These are phyloP conservation scores for Tetragonula carbonaria DNA, from an alignment of 2,888 invertebrate species.

Conservation along the genomic window DNA sequence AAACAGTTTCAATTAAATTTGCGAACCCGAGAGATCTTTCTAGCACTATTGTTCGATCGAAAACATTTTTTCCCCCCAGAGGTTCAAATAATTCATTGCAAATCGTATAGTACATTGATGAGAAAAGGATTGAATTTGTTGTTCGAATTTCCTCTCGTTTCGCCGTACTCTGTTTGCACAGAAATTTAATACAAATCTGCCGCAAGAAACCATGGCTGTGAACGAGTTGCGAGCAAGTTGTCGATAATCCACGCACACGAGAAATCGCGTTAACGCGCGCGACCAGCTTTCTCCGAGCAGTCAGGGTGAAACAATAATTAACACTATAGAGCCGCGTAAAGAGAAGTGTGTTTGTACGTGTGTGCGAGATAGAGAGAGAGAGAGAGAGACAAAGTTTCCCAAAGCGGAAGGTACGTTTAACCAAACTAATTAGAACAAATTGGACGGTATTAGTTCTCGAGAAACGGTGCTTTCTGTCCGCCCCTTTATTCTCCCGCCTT, in stretches of 20 bases:
- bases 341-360: neutral
- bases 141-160: too few species aligned
- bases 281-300: slow-evolving; percentile 5
- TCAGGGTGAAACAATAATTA: slow-evolving; percentile 27
- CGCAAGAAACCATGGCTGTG: neutral
- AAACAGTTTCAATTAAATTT: too few species aligned
- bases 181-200: neutral
- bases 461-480: slow-evolving; percentile 16
- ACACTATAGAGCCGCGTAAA: slow-evolving; percentile 5
- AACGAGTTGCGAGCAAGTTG: neutral
- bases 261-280: slow-evolving; percentile 1
- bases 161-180: neutral
- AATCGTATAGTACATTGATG: too few species aligned
- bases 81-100: too few species aligned
- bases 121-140: too few species aligned
- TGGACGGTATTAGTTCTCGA: slow-evolving; percentile 32
- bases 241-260: slow-evolving; percentile 1
- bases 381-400: neutral
- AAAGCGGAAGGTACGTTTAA: slow-evolving; percentile 11
- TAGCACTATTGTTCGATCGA: too few species aligned
- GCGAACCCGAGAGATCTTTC: too few species aligned
- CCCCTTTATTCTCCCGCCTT: slow-evolving; percentile 20
- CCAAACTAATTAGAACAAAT: slow-evolving; percentile 46
- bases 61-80: too few species aligned
- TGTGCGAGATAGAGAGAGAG: neutral